A percentile compares a stretch with the other conserved stretches of the same genome.
These are phyloP conservation scores for Actias luna DNA, from an alignment of 2,888 invertebrate genomes.

Conservation along the genomic window DNA sequence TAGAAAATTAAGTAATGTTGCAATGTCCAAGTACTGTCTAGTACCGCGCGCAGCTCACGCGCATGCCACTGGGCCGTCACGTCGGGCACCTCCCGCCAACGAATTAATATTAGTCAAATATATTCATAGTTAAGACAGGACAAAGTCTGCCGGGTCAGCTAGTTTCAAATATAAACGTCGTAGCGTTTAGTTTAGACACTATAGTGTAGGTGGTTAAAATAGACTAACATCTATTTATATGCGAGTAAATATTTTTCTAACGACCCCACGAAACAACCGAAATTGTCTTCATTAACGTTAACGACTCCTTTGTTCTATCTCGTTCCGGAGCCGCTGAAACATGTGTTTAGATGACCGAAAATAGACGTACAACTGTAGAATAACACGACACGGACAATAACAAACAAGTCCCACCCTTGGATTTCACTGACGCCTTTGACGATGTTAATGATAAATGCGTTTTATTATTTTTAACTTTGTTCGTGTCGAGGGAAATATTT, in stretches of 20 bases:
- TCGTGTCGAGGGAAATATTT: constrained; percentile 8
- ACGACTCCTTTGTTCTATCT: constrained; percentile 8
- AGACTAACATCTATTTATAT: too few relatives aligned
- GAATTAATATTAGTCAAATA: too few relatives aligned
- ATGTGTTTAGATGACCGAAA: constrained; percentile 25
- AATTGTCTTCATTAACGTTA: constrained; percentile 16
- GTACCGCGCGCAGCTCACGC: too few relatives aligned
- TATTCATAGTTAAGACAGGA: too few relatives aligned
- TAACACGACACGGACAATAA: constrained; percentile 25
- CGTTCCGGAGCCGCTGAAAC: neutral
- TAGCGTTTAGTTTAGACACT: too few relatives aligned
- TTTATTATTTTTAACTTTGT: constrained; percentile 14
- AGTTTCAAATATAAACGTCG: too few relatives aligned
- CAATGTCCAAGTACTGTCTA: too few relatives aligned
- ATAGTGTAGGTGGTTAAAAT: too few relatives aligned
- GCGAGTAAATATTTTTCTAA: constrained; percentile 8
- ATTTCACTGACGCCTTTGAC: constrained; percentile 27
- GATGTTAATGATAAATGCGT: constrained; percentile 17
- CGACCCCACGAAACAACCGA: constrained; percentile 12
- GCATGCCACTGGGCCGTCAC: too few relatives aligned
- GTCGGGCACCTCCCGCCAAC: too few relatives aligned
- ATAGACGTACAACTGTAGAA: constrained; percentile 27
- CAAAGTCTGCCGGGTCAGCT: too few relatives aligned
- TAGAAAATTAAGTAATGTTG: too few relatives aligned
- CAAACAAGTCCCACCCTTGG: constrained; percentile 17